These are phyloP conservation scores for Conomelus anceps DNA, from an alignment of 2,888 invertebrate species.

Conservation along the genomic window DNA sequence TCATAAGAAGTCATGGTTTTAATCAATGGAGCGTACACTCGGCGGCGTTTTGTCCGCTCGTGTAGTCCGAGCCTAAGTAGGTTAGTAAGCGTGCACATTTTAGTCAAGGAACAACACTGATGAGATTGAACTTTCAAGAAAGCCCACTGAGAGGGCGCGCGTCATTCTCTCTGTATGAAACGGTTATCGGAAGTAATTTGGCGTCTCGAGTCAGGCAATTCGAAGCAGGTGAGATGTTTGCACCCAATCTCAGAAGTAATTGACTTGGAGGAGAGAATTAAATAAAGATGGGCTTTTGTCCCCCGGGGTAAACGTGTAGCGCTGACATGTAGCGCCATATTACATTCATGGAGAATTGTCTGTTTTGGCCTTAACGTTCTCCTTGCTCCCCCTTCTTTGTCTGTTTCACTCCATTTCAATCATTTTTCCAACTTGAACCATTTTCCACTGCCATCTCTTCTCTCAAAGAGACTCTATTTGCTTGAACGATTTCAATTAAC, in stretches of 20 bases:
- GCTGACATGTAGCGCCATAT: background rate
- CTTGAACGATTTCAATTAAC: background rate
- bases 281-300: background rate
- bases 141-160: background rate
- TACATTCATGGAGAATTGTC: background rate
- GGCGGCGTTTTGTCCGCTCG: too few relatives aligned
- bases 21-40: too few relatives aligned
- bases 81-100: background rate
- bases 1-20: too few relatives aligned
- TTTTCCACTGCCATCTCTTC: background rate
- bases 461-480: background rate
- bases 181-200: background rate
- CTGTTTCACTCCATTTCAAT: background rate
- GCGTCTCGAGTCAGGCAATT: background rate
- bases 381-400: background rate
- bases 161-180: background rate
- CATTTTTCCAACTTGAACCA: background rate
- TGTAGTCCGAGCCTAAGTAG: too few relatives aligned
- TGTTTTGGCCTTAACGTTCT: background rate
- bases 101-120: background rate
- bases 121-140: background rate
- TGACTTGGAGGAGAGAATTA: background rate
- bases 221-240: background rate
- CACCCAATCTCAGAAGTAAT: background rate
- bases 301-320: background rate